Base-by-base conservation (phyloP, 2,797 vertebrate genomes). In the Ptychadena robeensis region DNA sequence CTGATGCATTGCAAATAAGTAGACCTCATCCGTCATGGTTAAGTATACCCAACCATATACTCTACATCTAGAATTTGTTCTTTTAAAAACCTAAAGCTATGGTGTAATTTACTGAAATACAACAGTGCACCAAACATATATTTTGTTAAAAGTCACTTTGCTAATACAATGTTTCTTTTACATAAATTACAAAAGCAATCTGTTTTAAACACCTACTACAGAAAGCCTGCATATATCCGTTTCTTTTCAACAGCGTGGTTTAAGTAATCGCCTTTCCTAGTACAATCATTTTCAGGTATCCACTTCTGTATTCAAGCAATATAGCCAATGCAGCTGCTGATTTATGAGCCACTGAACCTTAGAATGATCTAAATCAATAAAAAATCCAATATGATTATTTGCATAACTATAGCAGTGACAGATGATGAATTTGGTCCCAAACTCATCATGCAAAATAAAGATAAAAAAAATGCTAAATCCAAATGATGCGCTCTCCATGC, bases 371-470 rank as follows among this genome's bases (percentile, higher is more conserved):
- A 79, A 83, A 79, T 79, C 82, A 83, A 83, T 83, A 73, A 64
- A 72, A 83, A 83, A 79, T 79, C 75, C 82, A 83, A 83, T 83
- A 83, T 75, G 63, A 79, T 83, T 79, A 83, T 83, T 72, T 83
- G 73, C 74, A 79, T 83, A 79, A 73, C 38, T 73, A 83, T 83
- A 71, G 38, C 73, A 71, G 61, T 64, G 73, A 78, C 81, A 82
- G 74, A 78, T 82, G 73, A 77, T 74, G 66, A 83, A 79, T 83
- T 72, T 79, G 66, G 22, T 78, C 30, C 38, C 67, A 72, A 83
- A 78, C 74, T 83, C 44, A 83, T 78, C 57, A 73, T 81, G 75
- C 31, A 68, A 38, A 68, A 59, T 34, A 28, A 74, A 34, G 11
- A 8, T 12, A 65, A 73, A 64, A 80, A 71, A 61, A 65, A 48